Base-by-base conservation (phyloP, 37 sponge, comb jelly and placozoan genomes). In the Crambe crambe region DNA sequence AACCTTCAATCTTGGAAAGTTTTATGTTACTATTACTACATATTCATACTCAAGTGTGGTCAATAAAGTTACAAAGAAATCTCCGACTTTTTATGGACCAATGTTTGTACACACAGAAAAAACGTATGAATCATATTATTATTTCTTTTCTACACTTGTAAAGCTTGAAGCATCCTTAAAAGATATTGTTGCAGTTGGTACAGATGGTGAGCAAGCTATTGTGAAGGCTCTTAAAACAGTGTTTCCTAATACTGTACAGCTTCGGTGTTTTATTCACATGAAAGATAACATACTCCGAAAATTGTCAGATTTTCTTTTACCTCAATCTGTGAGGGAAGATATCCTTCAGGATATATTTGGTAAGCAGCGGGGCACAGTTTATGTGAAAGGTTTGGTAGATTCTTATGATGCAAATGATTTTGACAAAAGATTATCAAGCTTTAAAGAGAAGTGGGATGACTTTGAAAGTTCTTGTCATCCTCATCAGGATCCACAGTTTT, bases 171-270 rank as follows among this genome's bases (percentile, higher is more conserved):
- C 64, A 26, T 8, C 26, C 26, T 29, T 62, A 8, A 62, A 62
- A 26, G 25, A 62, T 10, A 25, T 62, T 15, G 27, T 62, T n/a
- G 64, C 64, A n/a, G n/a, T 62, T n/a, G 64, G 64, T 26, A 62
- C 64, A 25, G 64, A 62, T 62, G 64, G 64, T n/a, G 64, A 62
- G 8, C 64, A 23, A 62, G 64, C 64, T 26, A 62, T 62, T 23
- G 64, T 26, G 26, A 62, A 62, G n/a, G 64, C 64, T 25, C 17
- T 62, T 62, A n/a, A 29, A n/a, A 29, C 64, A 26, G 26, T 62
- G 9, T 62, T 62, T 29, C 64, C 64, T 62, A 29, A 62, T 26
- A 25, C 64, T n/a, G 21, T 62, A 62, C n/a, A 8, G 27, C 17
- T 29, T n/a, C n/a, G n/a, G n/a, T n/a, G n/a, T n/a, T n/a, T n/a